Conservation (phyloP, 2,797 vertebrate genomes). For the Thripadectes ignobilis region DNA sequence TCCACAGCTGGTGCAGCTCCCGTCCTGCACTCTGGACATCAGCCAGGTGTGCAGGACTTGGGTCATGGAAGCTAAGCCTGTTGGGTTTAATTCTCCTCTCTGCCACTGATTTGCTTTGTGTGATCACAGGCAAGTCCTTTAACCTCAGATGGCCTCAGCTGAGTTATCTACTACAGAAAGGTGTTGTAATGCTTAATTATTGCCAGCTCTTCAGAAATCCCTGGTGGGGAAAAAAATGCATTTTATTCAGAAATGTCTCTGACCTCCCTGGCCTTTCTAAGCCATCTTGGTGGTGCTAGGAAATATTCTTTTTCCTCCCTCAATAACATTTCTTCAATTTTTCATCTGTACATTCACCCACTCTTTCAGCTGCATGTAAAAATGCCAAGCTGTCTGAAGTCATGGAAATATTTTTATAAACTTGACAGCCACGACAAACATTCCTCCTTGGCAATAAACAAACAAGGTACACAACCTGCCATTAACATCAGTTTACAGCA, state of each 20-base stretch:
- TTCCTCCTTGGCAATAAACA: conserved; percentile 67
- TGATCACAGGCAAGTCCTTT: conserved; percentile 46
- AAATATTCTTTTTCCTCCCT: neutral
- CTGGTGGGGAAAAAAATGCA: neutral
- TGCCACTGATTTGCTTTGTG: conserved; percentile 31
- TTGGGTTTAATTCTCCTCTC: conserved; percentile 35
- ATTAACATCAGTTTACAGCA: conserved; percentile 51
- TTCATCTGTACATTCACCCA: conserved; percentile 62
- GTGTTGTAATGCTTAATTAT: conserved; percentile 63
- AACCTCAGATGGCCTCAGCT: conserved; percentile 40
- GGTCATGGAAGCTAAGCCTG: neutral
- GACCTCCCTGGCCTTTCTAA: conserved; percentile 50
- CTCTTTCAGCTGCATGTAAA: conserved; percentile 63
- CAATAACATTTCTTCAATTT: conserved; percentile 49
- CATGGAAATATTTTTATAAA: conserved; percentile 64
- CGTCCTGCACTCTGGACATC: neutral
- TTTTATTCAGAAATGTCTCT: conserved; percentile 42
- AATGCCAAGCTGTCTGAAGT: conserved; percentile 66
- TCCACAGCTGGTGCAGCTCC: neutral
- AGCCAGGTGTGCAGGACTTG: conserved; percentile 9
- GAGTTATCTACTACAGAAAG: conserved; percentile 37
- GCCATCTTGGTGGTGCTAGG: neutral
- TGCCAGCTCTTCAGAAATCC: conserved; percentile 17
- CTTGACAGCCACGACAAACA: conserved; percentile 57
- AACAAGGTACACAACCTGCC: conserved; percentile 60